These are phyloP conservation scores for Tuta absoluta DNA, from an alignment of 2,888 invertebrate genomes.

Conservation along the genomic window DNA sequence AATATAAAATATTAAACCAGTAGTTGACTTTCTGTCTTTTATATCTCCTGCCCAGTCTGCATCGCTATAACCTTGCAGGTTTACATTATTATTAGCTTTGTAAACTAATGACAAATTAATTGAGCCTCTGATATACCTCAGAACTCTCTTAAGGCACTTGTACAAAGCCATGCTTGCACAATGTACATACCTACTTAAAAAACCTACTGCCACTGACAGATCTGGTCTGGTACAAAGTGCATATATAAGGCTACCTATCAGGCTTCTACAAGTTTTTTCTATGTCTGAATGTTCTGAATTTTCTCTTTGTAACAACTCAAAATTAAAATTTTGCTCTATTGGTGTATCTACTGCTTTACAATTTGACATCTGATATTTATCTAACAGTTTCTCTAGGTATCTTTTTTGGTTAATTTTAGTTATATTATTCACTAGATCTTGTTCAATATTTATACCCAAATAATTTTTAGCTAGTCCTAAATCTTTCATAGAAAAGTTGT, in stretches of 20 bases:
- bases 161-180: background rate
- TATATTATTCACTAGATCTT: constrained; percentile 24
- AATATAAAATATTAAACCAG: constrained; percentile 20
- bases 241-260: constrained; percentile 36
- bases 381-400: constrained; percentile 28
- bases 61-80: constrained; percentile 36
- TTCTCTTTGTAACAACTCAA: constrained; percentile 14
- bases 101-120: constrained; percentile 32
- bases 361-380: constrained; percentile 28
- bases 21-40: constrained; percentile 26
- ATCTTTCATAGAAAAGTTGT: constrained; percentile 31
- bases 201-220: constrained; percentile 30
- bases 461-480: constrained; percentile 27
- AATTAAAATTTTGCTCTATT: constrained; percentile 35
- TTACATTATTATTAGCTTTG: constrained; percentile 30
- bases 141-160: constrained; percentile 7
- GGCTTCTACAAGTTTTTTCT: constrained; percentile 34
- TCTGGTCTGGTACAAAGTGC: constrained; percentile 38
- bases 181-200: constrained; percentile 28
- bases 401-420: constrained; percentile 28
- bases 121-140: constrained; percentile 32
- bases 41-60: constrained; percentile 28
- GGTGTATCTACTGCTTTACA: constrained; percentile 28
- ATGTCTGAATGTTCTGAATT: constrained; percentile 26
- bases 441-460: constrained; percentile 30